These are phyloP conservation scores for Eulemur mongoz DNA, from an alignment of 2,797 vertebrate genomes.

Conservation along the genomic window DNA sequence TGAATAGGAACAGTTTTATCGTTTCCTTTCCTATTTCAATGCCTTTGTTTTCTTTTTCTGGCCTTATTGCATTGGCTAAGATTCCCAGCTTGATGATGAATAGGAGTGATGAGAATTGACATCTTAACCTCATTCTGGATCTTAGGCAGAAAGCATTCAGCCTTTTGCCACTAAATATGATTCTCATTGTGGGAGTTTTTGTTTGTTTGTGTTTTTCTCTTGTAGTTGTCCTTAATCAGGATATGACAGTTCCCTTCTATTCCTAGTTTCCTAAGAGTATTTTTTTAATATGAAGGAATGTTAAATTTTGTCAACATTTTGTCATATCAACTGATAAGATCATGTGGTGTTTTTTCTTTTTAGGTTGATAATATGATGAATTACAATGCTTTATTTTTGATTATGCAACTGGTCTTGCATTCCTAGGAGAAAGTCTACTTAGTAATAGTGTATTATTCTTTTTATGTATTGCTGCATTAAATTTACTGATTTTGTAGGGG, in stretches of 20 bases:
- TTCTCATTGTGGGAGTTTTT: neutral
- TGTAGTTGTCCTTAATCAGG: neutral
- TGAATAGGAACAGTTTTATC: neutral
- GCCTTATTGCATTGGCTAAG: neutral
- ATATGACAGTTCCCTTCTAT: neutral
- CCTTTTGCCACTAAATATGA: neutral
- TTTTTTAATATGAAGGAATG: neutral
- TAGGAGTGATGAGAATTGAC: neutral
- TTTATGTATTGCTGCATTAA: neutral
- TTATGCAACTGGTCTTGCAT: neutral
- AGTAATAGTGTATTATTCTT: neutral
- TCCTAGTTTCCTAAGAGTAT: neutral
- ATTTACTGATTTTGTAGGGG: neutral
- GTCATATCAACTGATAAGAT: neutral
- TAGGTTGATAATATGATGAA: neutral
- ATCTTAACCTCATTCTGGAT: neutral
- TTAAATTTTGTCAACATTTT: neutral
- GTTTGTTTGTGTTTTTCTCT: neutral
- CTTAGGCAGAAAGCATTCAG: neutral
- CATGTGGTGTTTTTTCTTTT: neutral
- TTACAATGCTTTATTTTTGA: neutral
- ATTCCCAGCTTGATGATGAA: no score
- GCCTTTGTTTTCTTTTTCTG: neutral
- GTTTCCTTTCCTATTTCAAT: neutral
- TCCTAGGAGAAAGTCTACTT: neutral